Conservation (phyloP, 2,113 vertebrate genomes). For the Carassius auratus region DNA sequence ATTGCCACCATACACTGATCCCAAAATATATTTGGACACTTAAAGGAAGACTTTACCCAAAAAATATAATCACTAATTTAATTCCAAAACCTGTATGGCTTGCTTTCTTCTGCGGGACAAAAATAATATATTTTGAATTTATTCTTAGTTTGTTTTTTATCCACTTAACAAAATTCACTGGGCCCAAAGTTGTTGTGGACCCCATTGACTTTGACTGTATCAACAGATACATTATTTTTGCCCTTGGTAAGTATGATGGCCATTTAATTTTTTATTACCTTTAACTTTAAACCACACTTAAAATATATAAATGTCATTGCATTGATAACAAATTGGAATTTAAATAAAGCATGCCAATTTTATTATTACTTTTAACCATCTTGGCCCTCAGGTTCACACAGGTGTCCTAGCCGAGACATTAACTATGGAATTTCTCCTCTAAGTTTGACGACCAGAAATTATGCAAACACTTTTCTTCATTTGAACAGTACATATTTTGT, state of each 20-base stretch:
- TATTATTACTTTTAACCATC: not conserved
- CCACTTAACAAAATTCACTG: not conserved
- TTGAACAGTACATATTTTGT: not conserved
- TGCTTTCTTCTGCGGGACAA: not conserved
- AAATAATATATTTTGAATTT: not conserved
- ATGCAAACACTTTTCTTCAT: not conserved
- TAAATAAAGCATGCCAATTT: not conserved
- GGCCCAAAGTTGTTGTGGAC: not conserved
- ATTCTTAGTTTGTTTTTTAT: not conserved
- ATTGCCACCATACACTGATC: not conserved
- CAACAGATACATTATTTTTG: not conserved
- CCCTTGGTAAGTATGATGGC: not conserved
- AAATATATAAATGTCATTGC: not conserved
- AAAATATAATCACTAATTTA: not conserved
- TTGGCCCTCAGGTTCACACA: slow-evolving; percentile 1
- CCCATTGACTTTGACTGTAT: not conserved
- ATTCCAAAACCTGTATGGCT: not conserved
- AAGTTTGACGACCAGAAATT: not conserved
- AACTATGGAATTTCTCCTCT: not conserved
- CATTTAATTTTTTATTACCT: not conserved
- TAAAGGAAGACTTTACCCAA: not conserved
- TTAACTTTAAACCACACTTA: not conserved
- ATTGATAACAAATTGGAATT: not conserved
- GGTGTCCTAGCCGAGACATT: not conserved
- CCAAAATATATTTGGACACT: not conserved